Base-by-base conservation (phyloP, 2,888 invertebrate species). In the Hydriomena furcata region DNA sequence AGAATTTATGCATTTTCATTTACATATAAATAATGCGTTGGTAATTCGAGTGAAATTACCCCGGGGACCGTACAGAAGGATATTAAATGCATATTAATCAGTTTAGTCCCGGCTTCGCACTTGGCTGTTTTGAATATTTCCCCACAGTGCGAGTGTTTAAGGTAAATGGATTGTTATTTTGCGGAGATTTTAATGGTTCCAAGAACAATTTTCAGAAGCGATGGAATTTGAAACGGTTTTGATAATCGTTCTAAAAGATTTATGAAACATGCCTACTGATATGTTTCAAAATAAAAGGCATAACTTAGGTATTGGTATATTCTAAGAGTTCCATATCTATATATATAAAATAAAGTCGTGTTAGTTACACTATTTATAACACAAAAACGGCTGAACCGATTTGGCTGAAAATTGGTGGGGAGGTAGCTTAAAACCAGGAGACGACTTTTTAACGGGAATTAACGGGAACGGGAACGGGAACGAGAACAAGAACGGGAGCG, bases 21-120 rank as follows among this genome's bases (percentile, higher is more conserved):
- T 73, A 70, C 81, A 81, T 78, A 77, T 75, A 78, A 79, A 82
- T 83, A 82, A 83, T 76, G 72, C 73, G 76, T 79, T 66, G 70
- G 65, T 76, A 75, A 83, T 82, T 76, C 64, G 69, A 67, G 63
- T 66, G 65, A 74, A 75, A 79, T 82, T 76, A 75, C 78, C 75
- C 74, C 50, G 21, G 77, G 76, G 82, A 71, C 51, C 44, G 57
- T 60, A 63, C 61, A 65, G 62, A 55, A 66, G 66, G 65, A 65
- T 72, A 73, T 72, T 72, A 76, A 73, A 76, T 79, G 76, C 76
- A 79, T 80, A 79, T 73, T 79, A 76, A 79, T 76, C 71, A 70
- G 73, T 65, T 71, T 65, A 68, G 65, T 65, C 56, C 61, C 42
- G 61, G 61, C 63, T 63, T 67, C 53, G 59, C 60, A 63, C 57